Evolutionary conservation across 2,888 invertebrate species (phyloP), one percentile per base, ranked within the genome.

Genomic region (Drosophila mercatorum): DNA sequence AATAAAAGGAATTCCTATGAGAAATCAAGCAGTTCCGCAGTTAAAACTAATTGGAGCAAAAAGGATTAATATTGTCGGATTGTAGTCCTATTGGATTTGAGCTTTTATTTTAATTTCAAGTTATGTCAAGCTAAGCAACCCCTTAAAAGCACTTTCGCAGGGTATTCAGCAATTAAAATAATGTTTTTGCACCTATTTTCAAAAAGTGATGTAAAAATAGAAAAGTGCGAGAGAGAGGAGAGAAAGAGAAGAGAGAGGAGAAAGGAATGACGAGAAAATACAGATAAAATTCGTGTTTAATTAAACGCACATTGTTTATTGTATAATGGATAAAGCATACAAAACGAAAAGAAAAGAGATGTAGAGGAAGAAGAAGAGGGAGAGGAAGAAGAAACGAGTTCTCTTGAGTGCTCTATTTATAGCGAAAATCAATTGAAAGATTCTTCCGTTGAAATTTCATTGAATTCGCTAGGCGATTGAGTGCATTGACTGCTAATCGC

Each of bases 401-500:
- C 26, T 36, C 26, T 36, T 11, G 53, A 49, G 36, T 40, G 6
- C 40, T 11, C 67, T 77, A 79, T 78, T 70, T 64, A 64, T 77
- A 67, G 75, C 52, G 40, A 38, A 62, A 61, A 53, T 8, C 58
- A 63, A 78, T 77, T 69, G 66, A 66, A 63, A 67, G 49, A 17
- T 28, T 46, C 17, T 36, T 49, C 38, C 44, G 51, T 41, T 26
- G 53, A 40, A 40, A 41, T 40, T 55, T 55, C 55, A 41, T 26
- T 68, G 36, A 75, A 80, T 75, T 80, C 49, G 75, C 55, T 73
- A 49, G 68, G 68, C 70, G 66, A 57, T 64, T 7, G 62, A 47
- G 81, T 75, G 84, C 86, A 86, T 63, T 77, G 82, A 86, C 86
- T 83, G 78, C 65, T 81, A 68, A 81, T 83, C 77, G 74, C 10